Conservation (phyloP, 2,888 invertebrate genomes). For the Cerastis rubricosa region DNA sequence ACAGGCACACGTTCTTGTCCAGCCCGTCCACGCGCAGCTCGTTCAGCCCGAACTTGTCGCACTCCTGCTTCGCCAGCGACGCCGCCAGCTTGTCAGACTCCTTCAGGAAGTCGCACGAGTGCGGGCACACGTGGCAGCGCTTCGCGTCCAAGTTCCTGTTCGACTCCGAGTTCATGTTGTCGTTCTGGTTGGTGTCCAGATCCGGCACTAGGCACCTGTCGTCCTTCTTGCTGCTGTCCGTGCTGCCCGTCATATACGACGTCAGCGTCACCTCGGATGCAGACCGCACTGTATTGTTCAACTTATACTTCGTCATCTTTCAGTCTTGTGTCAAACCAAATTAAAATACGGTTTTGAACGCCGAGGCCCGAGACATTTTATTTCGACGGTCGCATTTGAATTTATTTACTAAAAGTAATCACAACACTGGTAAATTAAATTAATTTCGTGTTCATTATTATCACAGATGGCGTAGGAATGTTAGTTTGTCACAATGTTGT, state of each 20-base stretch:
- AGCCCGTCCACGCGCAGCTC: conserved; percentile 84
- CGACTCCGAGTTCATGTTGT: conserved; percentile 75
- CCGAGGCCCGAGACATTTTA: conserved; percentile 84
- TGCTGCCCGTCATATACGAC: conserved; percentile 83
- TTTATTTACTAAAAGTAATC: conserved; percentile 60
- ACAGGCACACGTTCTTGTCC: conserved; percentile 83
- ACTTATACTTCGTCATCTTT: conserved; percentile 90
- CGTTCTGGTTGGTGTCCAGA: conserved; percentile 81
- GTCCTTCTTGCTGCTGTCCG: conserved; percentile 72
- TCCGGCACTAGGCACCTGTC: conserved; percentile 71
- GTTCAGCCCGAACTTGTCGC: conserved; percentile 83
- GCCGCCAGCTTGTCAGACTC: conserved; percentile 79
- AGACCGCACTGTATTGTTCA: conserved; percentile 85
- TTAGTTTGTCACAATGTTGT: conserved; percentile 47
- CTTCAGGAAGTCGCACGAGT: conserved; percentile 79
- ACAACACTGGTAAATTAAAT: conserved; percentile 70
- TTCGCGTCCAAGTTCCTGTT: conserved; percentile 79
- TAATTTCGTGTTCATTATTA: conserved; percentile 66
- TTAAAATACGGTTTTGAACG: conserved; percentile 83
- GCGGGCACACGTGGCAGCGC: conserved; percentile 80
- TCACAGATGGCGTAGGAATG: conserved; percentile 70
- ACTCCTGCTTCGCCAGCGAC: conserved; percentile 79
- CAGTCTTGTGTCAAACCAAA: conserved; percentile 52
- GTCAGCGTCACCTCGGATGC: conserved; percentile 87
- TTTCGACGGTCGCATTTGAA: conserved; percentile 66